Percentiles rank a stretch among this genome's conserved stretches.
Conservation (phyloP, 1,140 invertebrate species). For the Brachystomella parvula region DNA sequence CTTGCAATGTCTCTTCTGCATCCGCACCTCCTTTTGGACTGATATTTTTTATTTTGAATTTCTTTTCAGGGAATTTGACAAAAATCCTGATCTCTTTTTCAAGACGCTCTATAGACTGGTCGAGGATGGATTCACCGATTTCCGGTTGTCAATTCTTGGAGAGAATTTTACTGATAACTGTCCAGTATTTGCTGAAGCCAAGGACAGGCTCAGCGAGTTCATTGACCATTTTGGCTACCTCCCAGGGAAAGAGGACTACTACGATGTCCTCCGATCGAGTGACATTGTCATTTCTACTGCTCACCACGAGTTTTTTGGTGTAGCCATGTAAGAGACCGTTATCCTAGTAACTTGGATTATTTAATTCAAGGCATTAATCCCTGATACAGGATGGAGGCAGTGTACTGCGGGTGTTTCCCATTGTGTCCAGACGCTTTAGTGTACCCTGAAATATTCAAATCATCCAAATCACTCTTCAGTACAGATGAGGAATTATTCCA, state of each 20-base stretch:
- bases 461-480: conserved; percentile 52
- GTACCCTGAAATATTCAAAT: conserved; percentile 66
- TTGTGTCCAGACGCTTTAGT: conserved; percentile 59
- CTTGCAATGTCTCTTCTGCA: too few species aligned
- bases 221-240: conserved; percentile 57
- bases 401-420: conserved; percentile 58
- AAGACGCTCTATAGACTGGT: conserved; percentile 51
- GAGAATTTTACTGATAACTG: conserved; percentile 53
- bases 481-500: conserved; percentile 50
- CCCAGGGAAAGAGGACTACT: conserved; percentile 52
- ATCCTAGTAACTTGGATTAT: conserved; percentile 5
- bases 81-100: conserved; percentile 60
- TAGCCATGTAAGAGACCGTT: conserved; percentile 57
- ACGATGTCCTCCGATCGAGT: conserved; percentile 47
- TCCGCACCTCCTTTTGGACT: conserved; percentile 3
- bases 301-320: conserved; percentile 67
- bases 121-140: conserved; percentile 47
- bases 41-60: background rate
- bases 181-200: conserved; percentile 49
- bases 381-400: conserved; percentile 56
- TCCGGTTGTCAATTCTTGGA: conserved; percentile 57
- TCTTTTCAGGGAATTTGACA: conserved; percentile 61
- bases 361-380: conserved; percentile 26
- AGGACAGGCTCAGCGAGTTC: conserved; percentile 47
- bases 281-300: conserved; percentile 66